Base-by-base conservation (phyloP, 2,113 vertebrate genomes). In the Barbus barbus region DNA sequence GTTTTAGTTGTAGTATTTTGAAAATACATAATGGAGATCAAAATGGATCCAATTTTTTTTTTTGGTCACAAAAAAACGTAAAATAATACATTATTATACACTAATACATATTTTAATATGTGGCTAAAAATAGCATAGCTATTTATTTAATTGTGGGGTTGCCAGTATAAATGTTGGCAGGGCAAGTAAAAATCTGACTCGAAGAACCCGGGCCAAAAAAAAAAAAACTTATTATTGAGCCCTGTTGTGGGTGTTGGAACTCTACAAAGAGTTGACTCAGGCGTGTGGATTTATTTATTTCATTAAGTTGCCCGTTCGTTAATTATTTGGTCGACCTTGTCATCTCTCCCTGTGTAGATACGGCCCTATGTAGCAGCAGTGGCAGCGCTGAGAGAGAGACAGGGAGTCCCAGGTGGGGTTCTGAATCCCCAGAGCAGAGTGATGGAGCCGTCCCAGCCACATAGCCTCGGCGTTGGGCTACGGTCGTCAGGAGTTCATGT, bases 241-340 rank as follows among this genome's bases (percentile, higher is more conserved):
- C 46, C 41, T 31, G 46, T 9, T 48, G 38, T 79, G 75, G 48
- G 83, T 58, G 63, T 76, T 84, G n/a, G 16, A 41, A 71, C 48
- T 71, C 83, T 33, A 71, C 83, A 53, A 63, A 71, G 75, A 26
- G n/a, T 58, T 56, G 48, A 56, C 88, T 90, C 90, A 90, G 87
- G 91, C 69, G 71, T 83, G 82, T 81, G 28, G 9, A 85, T 85
- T 90, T 91, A 91, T 92, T 92, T 92, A 90, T 92, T 92, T 87
- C 24, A 88, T 83, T 87, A 51, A 63, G 36, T 73, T 44, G n/a
- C 48, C 69, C 41, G 14, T 38, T 82, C 58, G 28, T 73, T 65
- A 83, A 79, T 79, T 48, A 58, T 61, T 79, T 84, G 76, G 61
- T 77, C 33, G 82, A 83, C 82, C 73, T 83, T 83, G 82, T 77